A percentile compares a stretch with the other conserved stretches of the same genome.
Conservation (phyloP, 2,888 invertebrate genomes). For the Proisotoma minuta region DNA sequence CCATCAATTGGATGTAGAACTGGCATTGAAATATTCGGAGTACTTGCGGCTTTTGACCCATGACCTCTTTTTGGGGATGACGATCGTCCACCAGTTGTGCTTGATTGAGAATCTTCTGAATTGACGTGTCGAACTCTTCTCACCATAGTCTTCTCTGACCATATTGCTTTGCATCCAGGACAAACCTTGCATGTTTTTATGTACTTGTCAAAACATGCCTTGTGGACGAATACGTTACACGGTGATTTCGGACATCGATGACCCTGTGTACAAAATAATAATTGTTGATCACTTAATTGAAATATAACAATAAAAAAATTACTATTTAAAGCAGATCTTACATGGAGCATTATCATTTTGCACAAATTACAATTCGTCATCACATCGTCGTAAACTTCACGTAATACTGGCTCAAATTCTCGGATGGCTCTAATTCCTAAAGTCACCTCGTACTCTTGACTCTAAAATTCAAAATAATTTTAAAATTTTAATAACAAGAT, state of each 20-base stretch:
- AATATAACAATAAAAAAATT: background rate
- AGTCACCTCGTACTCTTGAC: conserved; percentile 34
- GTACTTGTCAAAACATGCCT: conserved; percentile 21
- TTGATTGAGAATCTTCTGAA: conserved; percentile 6
- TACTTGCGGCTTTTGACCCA: too few species aligned
- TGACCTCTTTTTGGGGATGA: background rate
- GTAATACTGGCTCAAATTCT: conserved; percentile 36
- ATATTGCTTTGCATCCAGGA: conserved; percentile 15
- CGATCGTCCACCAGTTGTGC: background rate
- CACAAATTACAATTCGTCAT: conserved; percentile 29
- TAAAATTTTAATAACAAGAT: background rate
- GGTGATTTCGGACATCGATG: conserved; percentile 25
- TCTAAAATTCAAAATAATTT: background rate
- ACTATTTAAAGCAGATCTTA: background rate
- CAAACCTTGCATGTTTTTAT: conserved; percentile 21
- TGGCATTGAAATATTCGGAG: too few species aligned
- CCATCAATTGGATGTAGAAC: too few species aligned
- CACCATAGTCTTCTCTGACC: conserved; percentile 23
- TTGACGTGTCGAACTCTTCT: conserved; percentile 8
- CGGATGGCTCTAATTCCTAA: conserved; percentile 37
- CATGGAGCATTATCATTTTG: conserved; percentile 29
- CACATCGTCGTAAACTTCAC: conserved; percentile 23
- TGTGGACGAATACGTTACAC: conserved; percentile 25
- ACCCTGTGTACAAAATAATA: too few species aligned
- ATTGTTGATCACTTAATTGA: too few species aligned